A percentile compares a stretch with the other conserved stretches of the same genome.
phyloP scores from a whole-genome alignment of 2,888 invertebrate genomes.

The Lymantria dispar region DNA sequence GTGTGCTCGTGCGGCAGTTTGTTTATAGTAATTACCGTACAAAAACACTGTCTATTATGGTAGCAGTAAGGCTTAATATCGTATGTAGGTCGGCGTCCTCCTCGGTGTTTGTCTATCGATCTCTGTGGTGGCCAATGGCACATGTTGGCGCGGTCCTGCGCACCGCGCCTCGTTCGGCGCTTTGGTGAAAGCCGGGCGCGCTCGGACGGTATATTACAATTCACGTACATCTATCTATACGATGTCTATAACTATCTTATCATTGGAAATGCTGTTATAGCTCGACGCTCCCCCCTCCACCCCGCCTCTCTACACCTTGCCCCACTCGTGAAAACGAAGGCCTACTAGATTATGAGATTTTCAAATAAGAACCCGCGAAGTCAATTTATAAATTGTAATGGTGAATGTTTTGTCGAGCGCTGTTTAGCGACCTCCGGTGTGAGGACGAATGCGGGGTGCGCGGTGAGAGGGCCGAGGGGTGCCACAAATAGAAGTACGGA shows the following conservation, averaged over 20 bases:
- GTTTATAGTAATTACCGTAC: slow-evolving; percentile 78
- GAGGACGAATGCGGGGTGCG: slow-evolving; percentile 38
- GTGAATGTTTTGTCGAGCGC: slow-evolving; percentile 70
- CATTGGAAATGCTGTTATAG: slow-evolving; percentile 50
- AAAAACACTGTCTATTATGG: slow-evolving; percentile 61
- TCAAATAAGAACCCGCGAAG: slow-evolving; percentile 51
- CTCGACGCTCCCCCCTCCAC: slow-evolving; percentile 28
- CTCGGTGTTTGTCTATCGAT: slow-evolving; percentile 85
- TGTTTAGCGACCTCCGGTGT: slow-evolving; percentile 67
- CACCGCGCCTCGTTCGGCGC: slow-evolving; percentile 64
- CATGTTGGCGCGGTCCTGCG: slow-evolving; percentile 81
- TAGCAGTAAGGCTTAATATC: slow-evolving; percentile 65
- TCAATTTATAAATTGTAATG: slow-evolving; percentile 50
- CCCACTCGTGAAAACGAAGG: slow-evolving; percentile 28
- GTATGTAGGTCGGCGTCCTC: slow-evolving; percentile 79
- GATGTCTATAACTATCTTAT: slow-evolving; percentile 61
- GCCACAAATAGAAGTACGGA: slow-evolving; percentile 78
- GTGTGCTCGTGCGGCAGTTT: slow-evolving; percentile 79
- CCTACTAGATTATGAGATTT: slow-evolving; percentile 63
- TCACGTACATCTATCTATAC: slow-evolving; percentile 47
- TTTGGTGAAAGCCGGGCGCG: slow-evolving; percentile 74
- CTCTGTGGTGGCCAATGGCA: slow-evolving; percentile 84
- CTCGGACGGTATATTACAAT: slow-evolving; percentile 50
- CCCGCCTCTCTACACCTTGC: slow-evolving; percentile 14
- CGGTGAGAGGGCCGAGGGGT: slow-evolving; percentile 45